Conservation (phyloP, 2,888 invertebrate species). For the Ypsolopha sequella region DNA sequence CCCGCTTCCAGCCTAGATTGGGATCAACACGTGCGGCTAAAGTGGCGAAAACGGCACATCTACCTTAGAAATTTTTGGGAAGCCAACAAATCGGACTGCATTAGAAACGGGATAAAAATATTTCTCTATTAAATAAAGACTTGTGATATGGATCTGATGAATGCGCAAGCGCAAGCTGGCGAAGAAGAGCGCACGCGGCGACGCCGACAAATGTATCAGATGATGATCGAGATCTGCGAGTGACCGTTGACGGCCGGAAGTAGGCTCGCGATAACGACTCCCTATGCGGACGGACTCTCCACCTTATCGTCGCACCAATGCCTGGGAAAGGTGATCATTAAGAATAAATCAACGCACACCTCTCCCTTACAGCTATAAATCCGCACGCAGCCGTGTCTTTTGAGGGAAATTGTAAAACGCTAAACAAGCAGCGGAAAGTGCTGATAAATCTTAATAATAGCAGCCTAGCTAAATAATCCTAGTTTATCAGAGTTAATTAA, state of each 20-base stretch:
- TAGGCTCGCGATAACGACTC: slow-evolving; percentile 63
- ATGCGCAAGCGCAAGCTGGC: slow-evolving; percentile 29
- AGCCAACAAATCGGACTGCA: slow-evolving; percentile 6
- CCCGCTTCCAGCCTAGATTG: slow-evolving; percentile 36
- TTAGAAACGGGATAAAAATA: too few relatives aligned
- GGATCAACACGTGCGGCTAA: slow-evolving; percentile 37
- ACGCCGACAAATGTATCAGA: slow-evolving; percentile 67
- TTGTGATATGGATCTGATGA: slow-evolving; percentile 47
- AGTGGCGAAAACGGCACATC: slow-evolving; percentile 47
- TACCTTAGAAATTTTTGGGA: not conserved
- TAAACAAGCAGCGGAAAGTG: slow-evolving; percentile 17
- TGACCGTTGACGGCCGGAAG: slow-evolving; percentile 63
- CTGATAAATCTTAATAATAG: not conserved
- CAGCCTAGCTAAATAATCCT: slow-evolving; percentile 10
- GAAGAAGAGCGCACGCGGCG: slow-evolving; percentile 28
- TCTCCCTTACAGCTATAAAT: slow-evolving; percentile 23
- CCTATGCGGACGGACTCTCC: slow-evolving; percentile 46
- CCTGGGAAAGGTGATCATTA: slow-evolving; percentile 62
- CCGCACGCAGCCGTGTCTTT: slow-evolving; percentile 16
- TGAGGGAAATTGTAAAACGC: slow-evolving; percentile 30
- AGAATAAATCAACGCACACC: slow-evolving; percentile 55
- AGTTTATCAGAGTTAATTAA: slow-evolving; percentile 30
- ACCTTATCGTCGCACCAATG: slow-evolving; percentile 50
- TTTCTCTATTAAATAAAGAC: slow-evolving; percentile 7
- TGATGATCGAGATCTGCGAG: slow-evolving; percentile 52